Evolutionary conservation across 1,140 invertebrate genomes (phyloP), one percentile per base, ranked within the genome.

Genomic region (Trachymyrmex cornetzi): DNA sequence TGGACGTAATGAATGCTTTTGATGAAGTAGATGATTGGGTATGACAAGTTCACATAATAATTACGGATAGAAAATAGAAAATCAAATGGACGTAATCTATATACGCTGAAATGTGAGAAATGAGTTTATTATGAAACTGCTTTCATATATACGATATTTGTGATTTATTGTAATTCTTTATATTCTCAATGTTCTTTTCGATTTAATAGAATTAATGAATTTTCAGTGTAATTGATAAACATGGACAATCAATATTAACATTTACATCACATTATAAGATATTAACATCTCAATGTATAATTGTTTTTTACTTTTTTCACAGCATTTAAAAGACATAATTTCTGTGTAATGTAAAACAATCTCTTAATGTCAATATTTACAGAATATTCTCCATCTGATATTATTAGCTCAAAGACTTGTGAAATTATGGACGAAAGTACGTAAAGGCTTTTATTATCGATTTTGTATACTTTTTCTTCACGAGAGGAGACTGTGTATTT

Each of bases 201-300:
- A 86, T 66, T 87, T 77, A 57, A 64, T 89, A 59, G 57, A 59
- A 19, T 66, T 69, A 55, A 85, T 79, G 30, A 66, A 77, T 50
- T 16, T 85, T 85, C 22, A 57, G 14, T 48, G 67, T 66, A 57
- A 74, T 88, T 81, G 48, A 75, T 82, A 86, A 63, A 77, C 61
- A 86, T 64, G 71, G 55, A 90, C 86, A 90, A 90, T 90, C 79
- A 82, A 59, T 86, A 59, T 86, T 19, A 57, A 72, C 79, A 79
- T 61, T 69, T 75, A 63, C 72, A 89, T 84, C 24, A 57, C 48
- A 38, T 50, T 34, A 38, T 69, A 87, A 75, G 63, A 75, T 77
- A 77, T 24, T 77, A 67, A 55, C 19, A 81, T 88, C 48, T 63
- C 27, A 9, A 87, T 53, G 50, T 82, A 27, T 71, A 75, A 72